Percentiles rank a stretch among this genome's conserved stretches.
phyloP scores from a whole-genome alignment of 1,140 invertebrate genomes.

The Drosophila kikkawai region DNA sequence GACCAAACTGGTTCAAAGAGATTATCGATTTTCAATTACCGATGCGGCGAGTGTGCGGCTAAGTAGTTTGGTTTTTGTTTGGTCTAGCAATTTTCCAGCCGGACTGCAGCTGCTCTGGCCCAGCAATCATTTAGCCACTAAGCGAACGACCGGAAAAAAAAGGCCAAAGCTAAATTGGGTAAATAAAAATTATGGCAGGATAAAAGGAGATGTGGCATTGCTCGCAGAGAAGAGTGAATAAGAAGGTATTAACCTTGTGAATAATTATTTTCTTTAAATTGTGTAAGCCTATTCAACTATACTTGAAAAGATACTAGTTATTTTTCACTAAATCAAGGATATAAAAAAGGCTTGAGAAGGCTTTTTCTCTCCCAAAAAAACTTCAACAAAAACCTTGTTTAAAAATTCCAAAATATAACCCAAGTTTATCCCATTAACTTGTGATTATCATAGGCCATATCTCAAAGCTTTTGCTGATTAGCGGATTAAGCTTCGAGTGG shows the following conservation, averaged over 20 bases:
- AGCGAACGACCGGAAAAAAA: conserved; percentile 33
- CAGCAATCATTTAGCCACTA: conserved; percentile 55
- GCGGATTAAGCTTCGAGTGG: conserved; percentile 17
- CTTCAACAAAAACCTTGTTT: neutral
- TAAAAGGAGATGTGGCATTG: neutral
- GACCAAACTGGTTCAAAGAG: conserved; percentile 81
- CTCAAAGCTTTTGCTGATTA: conserved; percentile 18
- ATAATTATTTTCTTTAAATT: neutral
- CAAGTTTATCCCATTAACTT: neutral
- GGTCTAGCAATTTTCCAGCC: conserved; percentile 77
- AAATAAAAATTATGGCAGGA: conserved; percentile 39
- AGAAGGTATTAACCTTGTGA: too few species aligned
- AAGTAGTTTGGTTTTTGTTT: conserved; percentile 83
- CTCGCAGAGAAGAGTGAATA: neutral
- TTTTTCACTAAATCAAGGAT: neutral
- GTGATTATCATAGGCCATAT: neutral
- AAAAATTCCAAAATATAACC: neutral
- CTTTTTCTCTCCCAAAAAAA: neutral
- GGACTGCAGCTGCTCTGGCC: conserved; percentile 60
- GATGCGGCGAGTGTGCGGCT: conserved; percentile 76
- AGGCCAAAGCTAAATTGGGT: conserved; percentile 26
- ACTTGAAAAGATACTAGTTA: too few species aligned
- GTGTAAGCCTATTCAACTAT: neutral
- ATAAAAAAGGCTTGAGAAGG: neutral
- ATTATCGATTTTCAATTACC: conserved; percentile 84